Evolutionary conservation across 2,888 invertebrate genomes (phyloP).

Genomic region (Drosophila maculinotata): DNA sequence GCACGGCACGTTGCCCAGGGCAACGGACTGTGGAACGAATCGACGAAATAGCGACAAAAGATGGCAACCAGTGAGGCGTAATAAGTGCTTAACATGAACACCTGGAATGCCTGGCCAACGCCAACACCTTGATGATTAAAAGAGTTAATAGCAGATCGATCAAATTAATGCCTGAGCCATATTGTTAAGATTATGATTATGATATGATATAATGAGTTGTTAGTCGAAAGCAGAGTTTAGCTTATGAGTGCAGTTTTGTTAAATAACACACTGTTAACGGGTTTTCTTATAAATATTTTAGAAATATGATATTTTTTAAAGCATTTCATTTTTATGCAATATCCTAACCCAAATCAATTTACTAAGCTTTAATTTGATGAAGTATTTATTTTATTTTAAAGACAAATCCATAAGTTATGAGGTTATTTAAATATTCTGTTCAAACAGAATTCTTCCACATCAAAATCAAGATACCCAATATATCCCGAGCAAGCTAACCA

Average conservation of each 20-base stretch:
- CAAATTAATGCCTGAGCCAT: slow-evolving; percentile 16
- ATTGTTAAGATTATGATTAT: neutral
- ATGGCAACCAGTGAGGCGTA: slow-evolving; percentile 87
- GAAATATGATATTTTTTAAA: too few species aligned
- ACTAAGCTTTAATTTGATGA: too few species aligned
- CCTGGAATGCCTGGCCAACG: slow-evolving; percentile 86
- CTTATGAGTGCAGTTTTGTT: neutral
- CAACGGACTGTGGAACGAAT: slow-evolving; percentile 87
- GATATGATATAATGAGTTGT: slow-evolving; percentile 9
- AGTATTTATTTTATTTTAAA: too few species aligned
- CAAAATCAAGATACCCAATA: too few species aligned
- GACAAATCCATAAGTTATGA: too few species aligned
- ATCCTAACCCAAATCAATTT: too few species aligned
- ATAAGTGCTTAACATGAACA: slow-evolving; percentile 87
- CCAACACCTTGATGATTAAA: slow-evolving; percentile 86
- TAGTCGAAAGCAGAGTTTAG: slow-evolving; percentile 2
- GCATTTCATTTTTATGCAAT: too few species aligned
- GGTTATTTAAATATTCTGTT: too few species aligned
- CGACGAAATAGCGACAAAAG: slow-evolving; percentile 87
- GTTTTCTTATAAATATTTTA: too few species aligned
- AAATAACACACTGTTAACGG: neutral
- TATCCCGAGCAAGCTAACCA: too few species aligned
- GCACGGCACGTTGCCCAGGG: slow-evolving; percentile 88
- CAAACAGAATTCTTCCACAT: too few species aligned
- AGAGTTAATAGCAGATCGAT: slow-evolving; percentile 34